These are phyloP conservation scores for Calameuta filiformis DNA, from an alignment of 2,888 invertebrate species.

Conservation along the genomic window DNA sequence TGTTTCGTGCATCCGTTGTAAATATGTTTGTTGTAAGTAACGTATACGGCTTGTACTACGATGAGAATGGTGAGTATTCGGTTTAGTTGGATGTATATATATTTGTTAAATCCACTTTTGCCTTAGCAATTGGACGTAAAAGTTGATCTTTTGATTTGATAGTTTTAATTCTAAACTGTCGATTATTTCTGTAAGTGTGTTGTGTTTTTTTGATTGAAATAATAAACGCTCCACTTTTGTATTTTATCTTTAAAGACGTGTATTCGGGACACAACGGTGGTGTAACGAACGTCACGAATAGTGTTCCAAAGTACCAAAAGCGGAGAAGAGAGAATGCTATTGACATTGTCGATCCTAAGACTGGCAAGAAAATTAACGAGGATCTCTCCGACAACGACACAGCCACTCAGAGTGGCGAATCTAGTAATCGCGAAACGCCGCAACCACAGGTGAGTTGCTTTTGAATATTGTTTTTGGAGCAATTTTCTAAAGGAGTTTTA, in stretches of 20 bases:
- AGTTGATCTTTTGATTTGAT: neutral
- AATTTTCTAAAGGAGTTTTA: constrained; percentile 36
- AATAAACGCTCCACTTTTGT: neutral
- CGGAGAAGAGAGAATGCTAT: constrained; percentile 60
- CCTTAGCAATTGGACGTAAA: neutral
- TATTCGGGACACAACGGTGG: constrained; percentile 55
- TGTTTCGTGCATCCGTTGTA: neutral
- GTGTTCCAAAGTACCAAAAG: constrained; percentile 36
- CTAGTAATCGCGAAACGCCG: constrained; percentile 69
- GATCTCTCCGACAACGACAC: constrained; percentile 67
- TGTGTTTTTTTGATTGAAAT: no score
- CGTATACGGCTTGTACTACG: constrained; percentile 28
- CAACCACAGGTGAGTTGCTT: constrained; percentile 63
- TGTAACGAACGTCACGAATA: constrained; percentile 34
- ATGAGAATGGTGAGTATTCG: constrained; percentile 20
- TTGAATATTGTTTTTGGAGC: constrained; percentile 20
- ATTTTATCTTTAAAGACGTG: constrained; percentile 43
- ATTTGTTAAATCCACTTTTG: neutral
- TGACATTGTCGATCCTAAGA: constrained; percentile 68
- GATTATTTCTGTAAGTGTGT: no score
- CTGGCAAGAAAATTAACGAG: constrained; percentile 70
- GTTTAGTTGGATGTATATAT: neutral
- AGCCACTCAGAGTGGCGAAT: constrained; percentile 66
- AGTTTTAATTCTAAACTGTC: no score
- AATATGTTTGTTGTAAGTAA: constrained; percentile 31